Evolutionary conservation across 2,888 invertebrate species (phyloP), one percentile per base, ranked within the genome.

Genomic region (Ennomos fuscantarius): DNA sequence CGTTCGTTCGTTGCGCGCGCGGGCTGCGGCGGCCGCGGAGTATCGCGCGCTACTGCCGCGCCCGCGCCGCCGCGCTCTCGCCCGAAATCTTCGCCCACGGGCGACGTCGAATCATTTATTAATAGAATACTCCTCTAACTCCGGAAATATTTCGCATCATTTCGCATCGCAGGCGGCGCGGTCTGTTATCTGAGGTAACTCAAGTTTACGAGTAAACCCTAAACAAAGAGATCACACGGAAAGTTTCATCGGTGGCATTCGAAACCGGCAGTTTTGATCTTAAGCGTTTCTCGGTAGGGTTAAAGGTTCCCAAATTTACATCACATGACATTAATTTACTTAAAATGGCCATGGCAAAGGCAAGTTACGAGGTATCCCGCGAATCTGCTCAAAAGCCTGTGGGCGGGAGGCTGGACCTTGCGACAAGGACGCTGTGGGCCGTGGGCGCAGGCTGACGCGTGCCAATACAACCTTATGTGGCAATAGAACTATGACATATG

Each of bases 61-160:
- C 81, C 78, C 85, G 83, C 84, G 80, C 81, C 74, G 76, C 72
- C 31, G 54, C 57, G 39, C 57, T 10, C 69, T 78, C 76, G 84
- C 82, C 86, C 89, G 84, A 86, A 89, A 87, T 83, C 80, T 80
- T 89, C 90, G 90, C 92, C 92, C 92, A 91, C 91, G 86, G 82
- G 78, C 89, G 79, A 82, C 84, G 84, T 84, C 84, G 79, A 87
- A 89, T 87, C 86, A 84, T 84, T 84, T 92, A 92, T 92, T 90
- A 87, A 90, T 92, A 92, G 92, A 90, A 85, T 87, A 88, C 89
- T 90, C 86, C 87, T 86, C 86, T 84, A 87, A 92, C 91, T 90
- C 91, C 91, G 92, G 92, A 92, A 91, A 92, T 91, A 91, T 91
- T 92, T 92, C 88, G 92, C 92, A 88, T 89, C 87, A 89, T 87